Base-by-base conservation (phyloP, 2,888 invertebrate species). In the Drosophila emarginata region DNA sequence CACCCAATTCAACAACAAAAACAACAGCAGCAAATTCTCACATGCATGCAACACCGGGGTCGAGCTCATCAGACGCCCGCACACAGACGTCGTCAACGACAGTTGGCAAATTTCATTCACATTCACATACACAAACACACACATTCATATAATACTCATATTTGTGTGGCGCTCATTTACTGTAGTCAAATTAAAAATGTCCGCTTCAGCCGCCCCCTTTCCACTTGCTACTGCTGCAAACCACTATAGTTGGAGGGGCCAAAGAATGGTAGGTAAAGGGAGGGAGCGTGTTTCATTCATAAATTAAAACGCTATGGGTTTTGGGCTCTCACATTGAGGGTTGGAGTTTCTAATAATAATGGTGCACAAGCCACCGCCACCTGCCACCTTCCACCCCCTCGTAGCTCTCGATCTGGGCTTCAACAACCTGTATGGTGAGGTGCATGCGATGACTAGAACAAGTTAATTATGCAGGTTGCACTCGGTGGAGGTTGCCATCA, bases 401-500 rank as follows among this genome's bases (percentile, higher is more conserved):
- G 15, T 11, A 32, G 1, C 9, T 9, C 7, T 9, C 32, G 2
- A 2, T 32, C 32, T 9, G 32, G 7, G 7, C 32, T 32, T 2
- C 32, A 9, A 32, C 2, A 9, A 9, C 9, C 4, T 9, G 32
- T 32, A 12, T 4, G 7, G 23, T 40, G 14, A 7, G 40, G 23
- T 61, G 58, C 68, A 72, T 65, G 65, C 61, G 40, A 64, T 15
- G 64, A 68, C 79, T 64, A 83, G 86, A 87, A 87, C 83, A 86
- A 83, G 82, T 88, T 87, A 88, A 83, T 86, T 88, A 87, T 74
- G 78, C 69, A 79, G 78, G 86, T 80, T 78, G 86, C 82, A 80
- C 66, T 39, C 73, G 67, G 75, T 21, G 45, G 18, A 45, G 45
- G 63, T 66, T 56, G 54, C 74, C 64, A 61, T 61, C 66, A 76